These are phyloP conservation scores for Chelonia mydas DNA, from an alignment of 2,797 vertebrate species.

Conservation along the genomic window DNA sequence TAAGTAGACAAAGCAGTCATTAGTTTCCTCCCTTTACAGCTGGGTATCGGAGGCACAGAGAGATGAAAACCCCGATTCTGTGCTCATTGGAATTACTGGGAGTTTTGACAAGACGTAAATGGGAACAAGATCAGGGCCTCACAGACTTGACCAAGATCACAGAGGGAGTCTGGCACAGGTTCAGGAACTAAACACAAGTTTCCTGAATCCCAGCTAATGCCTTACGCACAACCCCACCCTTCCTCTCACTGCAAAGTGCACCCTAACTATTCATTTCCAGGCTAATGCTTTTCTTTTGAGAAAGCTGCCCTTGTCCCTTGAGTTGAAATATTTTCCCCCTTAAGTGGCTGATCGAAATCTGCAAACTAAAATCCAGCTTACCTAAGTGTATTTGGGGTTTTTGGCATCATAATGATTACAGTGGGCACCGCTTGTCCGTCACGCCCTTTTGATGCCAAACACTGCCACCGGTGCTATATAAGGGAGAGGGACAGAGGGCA, in stretches of 20 bases:
- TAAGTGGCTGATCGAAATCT: neutral
- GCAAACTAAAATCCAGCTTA: neutral
- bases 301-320: neutral
- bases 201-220: neutral
- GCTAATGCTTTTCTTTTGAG: neutral
- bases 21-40: neutral
- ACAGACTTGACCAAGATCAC: neutral
- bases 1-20: neutral
- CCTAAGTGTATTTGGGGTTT: neutral
- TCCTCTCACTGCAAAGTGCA: neutral
- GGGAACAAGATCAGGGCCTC: neutral
- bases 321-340: neutral
- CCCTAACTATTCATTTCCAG: neutral
- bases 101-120: neutral
- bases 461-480: neutral
- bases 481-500: neutral
- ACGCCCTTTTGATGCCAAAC: accelerated
- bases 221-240: neutral
- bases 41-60: neutral
- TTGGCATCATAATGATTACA: neutral
- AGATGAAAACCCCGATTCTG: neutral
- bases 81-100: neutral
- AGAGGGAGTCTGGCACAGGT: neutral
- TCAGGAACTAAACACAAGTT: neutral
- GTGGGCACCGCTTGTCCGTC: neutral